Evolutionary conservation across 1,140 invertebrate species (phyloP), one percentile per base, ranked within the genome.

Genomic region (Tetramorium alpestre): DNA sequence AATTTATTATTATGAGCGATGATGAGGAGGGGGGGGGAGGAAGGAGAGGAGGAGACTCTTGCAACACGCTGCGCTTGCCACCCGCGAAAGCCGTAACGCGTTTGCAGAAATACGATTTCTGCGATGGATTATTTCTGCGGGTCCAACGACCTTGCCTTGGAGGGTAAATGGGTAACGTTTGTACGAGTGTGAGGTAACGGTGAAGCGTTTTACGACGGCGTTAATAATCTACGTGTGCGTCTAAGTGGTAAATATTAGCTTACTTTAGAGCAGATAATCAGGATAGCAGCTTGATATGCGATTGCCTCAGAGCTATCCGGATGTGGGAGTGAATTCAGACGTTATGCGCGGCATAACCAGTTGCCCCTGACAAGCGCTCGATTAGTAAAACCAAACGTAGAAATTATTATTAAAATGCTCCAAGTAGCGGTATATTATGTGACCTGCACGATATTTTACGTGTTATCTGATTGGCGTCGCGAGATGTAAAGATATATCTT

Each of bases 1-100:
- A 93, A 94, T 94, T 84, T 84, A 84, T 84, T 92, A 93, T 93
- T 92, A 93, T 93, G 91, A 92, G 87, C 84, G 88, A 92, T 92
- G 91, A 91, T 62, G 56, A 28, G 64, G 56, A 72, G 44, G 33
- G 58, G 33, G 58, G 76, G 49, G 13, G 13, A 8, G 7, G 33
- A 38, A 6, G 8, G 62, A 18, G 5, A n/a, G 25, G 62, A 25
- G 18, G 25, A 69, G 67, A 44, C 56, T 62, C 47, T 70, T 11
- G 81, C 75, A 51, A 80, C 58, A 70, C 73, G 76, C 86, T 85
- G 88, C 78, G 70, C 81, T 85, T 85, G 81, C 89, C 90, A 92
- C 91, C 90, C 86, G 87, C 89, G 77, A 88, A 56, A 80, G 73
- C 64, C 65, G 77, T 80, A 64, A 44, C 64, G n/a, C 44, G 70